Base-by-base conservation (phyloP, 1,140 invertebrate genomes). In the Drosophila fuyamai region DNA sequence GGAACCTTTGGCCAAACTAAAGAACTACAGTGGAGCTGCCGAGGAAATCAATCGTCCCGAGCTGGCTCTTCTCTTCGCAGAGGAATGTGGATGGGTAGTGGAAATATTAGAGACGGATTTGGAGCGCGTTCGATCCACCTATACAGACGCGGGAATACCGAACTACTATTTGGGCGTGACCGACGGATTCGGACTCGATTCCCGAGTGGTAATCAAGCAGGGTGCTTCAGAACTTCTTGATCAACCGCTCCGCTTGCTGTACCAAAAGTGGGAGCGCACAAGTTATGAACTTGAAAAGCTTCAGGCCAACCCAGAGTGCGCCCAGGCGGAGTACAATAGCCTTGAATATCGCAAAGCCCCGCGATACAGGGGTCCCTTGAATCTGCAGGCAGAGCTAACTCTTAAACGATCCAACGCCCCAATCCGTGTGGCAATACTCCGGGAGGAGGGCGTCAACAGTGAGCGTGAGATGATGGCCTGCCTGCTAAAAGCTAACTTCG, bases 391-490 rank as follows among this genome's bases (percentile, higher is more conserved):
- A 3, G 92, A 93, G 23, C 63, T 93, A 1, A 72, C 93, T 2
- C 81, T 93, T 55, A 92, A 86, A 58, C 74, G 80, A 12, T 54
- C 57, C 18, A 50, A 60, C 35, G 88, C 83, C 35, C 93, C 93
- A 18, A 94, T 96, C 8, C 94, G 93, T 66, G 97, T 99, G 1
- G 98, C 98, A 9, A 97, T 99, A 0, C 93, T 99, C 35, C 94
- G 98, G 47, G 98, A 99, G 93, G 98, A 99, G 95, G 98, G 98
- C 75, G 97, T 95, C 35, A 99, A 99, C 92, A 98, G 98, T 41
- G 98, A 99, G 91, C 93, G 98, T 58, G 98, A 99, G 94, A 99
- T 99, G 98, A 96, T 97, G 9, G 97, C 97, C n/a, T 95, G 97
- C 10, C 94, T 99, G n/a, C 93, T 96, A 68, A 95, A 96, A 93